These are phyloP conservation scores for Cosmorhoe ocellata DNA, from an alignment of 2,888 invertebrate genomes.

Conservation along the genomic window DNA sequence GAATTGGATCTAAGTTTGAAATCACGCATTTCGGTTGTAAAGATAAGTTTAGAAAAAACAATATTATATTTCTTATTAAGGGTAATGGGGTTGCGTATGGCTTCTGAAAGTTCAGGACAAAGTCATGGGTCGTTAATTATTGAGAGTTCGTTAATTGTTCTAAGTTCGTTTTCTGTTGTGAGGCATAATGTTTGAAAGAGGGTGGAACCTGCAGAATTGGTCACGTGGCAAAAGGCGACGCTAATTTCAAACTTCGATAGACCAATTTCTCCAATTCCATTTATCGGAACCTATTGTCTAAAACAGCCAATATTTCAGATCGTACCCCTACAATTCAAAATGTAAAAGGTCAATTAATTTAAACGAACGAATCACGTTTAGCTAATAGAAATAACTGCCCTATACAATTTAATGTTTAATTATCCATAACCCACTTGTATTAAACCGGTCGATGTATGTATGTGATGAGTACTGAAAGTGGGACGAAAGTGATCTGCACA, in stretches of 20 bases:
- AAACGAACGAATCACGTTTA: neutral
- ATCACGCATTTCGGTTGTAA: constrained; percentile 56
- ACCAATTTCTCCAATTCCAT: constrained; percentile 44
- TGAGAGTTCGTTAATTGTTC: constrained; percentile 61
- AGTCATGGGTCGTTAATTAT: constrained; percentile 50
- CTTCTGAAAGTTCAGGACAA: constrained; percentile 37
- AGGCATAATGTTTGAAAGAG: constrained; percentile 58
- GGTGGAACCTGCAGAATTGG: constrained; percentile 51
- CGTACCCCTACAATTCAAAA: constrained; percentile 21
- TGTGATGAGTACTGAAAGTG: constrained; percentile 55
- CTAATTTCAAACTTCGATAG: constrained; percentile 44
- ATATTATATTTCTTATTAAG: constrained; percentile 32
- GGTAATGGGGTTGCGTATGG: constrained; percentile 22
- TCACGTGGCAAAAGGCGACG: constrained; percentile 56
- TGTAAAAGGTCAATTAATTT: constrained; percentile 11
- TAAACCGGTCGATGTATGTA: constrained; percentile 32
- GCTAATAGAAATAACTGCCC: constrained; percentile 9
- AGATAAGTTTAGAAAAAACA: constrained; percentile 23
- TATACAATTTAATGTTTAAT: neutral
- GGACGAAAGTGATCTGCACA: constrained; percentile 64
- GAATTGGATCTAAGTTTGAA: constrained; percentile 78
- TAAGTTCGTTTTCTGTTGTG: constrained; percentile 53
- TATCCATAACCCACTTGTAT: constrained; percentile 19
- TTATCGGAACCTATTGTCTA: constrained; percentile 46
- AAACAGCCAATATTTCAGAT: constrained; percentile 34